Conservation (phyloP, 2,888 invertebrate genomes). For the Asteroscopus sphinx region DNA sequence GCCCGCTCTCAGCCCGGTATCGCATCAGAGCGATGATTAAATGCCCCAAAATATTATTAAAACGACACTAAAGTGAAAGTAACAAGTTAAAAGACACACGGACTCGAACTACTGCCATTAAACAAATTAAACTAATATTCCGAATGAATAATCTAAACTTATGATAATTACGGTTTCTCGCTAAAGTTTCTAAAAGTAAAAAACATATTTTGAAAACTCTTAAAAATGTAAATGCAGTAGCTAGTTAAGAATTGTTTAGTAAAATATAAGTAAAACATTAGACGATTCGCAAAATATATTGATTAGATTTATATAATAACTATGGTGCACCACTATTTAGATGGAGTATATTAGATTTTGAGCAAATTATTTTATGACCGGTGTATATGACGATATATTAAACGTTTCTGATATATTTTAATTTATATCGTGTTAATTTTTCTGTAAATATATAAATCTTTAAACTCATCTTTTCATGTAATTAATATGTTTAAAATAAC, state of each 20-base stretch:
- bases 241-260: slow-evolving; percentile 72
- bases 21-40: slow-evolving; percentile 89
- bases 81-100: slow-evolving; percentile 37
- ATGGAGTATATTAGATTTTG: slow-evolving; percentile 74
- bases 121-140: slow-evolving; percentile 59
- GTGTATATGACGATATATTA: slow-evolving; percentile 54
- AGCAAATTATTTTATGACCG: slow-evolving; percentile 62
- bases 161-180: slow-evolving; percentile 52
- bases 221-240: slow-evolving; percentile 77
- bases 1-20: slow-evolving; percentile 87
- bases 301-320: slow-evolving; percentile 74
- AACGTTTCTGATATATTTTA: slow-evolving; percentile 74
- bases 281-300: slow-evolving; percentile 77
- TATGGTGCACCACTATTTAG: slow-evolving; percentile 86
- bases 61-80: slow-evolving; percentile 52
- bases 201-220: slow-evolving; percentile 50
- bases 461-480: slow-evolving; percentile 71
- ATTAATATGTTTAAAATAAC: slow-evolving; percentile 71
- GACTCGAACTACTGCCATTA: slow-evolving; percentile 68
- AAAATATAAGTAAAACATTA: slow-evolving; percentile 67
- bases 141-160: slow-evolving; percentile 48
- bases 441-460: slow-evolving; percentile 84
- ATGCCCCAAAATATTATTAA: slow-evolving; percentile 56
- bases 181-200: slow-evolving; percentile 52
- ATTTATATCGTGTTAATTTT: slow-evolving; percentile 71